Evolutionary conservation across 2,113 vertebrate genomes (phyloP).

Genomic region (Austrofundulus limnaeus): DNA sequence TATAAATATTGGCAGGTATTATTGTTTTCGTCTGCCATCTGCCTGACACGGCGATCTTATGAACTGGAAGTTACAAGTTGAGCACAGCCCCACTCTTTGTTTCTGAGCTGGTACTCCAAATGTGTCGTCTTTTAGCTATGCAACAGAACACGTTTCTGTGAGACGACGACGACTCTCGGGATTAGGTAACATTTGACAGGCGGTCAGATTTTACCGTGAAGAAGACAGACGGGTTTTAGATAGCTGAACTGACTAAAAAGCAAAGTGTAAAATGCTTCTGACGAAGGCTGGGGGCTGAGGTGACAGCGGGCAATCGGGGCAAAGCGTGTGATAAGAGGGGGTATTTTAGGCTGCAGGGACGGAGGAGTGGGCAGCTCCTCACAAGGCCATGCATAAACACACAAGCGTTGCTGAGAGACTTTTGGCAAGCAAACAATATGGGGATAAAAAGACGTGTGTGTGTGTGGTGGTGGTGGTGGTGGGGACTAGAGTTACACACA

Average conservation of each 20-base stretch:
- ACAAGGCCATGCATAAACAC: slow-evolving; percentile 52
- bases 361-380: slow-evolving; percentile 57
- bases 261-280: background rate
- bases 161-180: slow-evolving; percentile 44
- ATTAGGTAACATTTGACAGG: slow-evolving; percentile 8
- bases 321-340: slow-evolving; percentile 42
- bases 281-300: background rate
- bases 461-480: slow-evolving; percentile 50
- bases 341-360: slow-evolving; percentile 51
- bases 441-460: too few relatives aligned
- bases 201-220: background rate
- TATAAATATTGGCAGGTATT: background rate
- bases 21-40: background rate
- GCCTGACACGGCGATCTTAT: background rate
- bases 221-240: background rate
- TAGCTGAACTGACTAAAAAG: background rate
- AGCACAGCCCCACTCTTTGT: background rate
- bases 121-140: slow-evolving; percentile 47
- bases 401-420: slow-evolving; percentile 58
- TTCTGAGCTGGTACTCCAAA: background rate
- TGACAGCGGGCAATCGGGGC: slow-evolving; percentile 12
- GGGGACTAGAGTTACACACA: slow-evolving; percentile 32
- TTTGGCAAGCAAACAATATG: slow-evolving; percentile 62
- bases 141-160: slow-evolving; percentile 38
- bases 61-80: slow-evolving; percentile 11